A percentile compares a stretch with the other conserved stretches of the same genome.
Evolutionary conservation across 2,888 invertebrate species (phyloP).

Genomic region (Augiades crinisus): DNA sequence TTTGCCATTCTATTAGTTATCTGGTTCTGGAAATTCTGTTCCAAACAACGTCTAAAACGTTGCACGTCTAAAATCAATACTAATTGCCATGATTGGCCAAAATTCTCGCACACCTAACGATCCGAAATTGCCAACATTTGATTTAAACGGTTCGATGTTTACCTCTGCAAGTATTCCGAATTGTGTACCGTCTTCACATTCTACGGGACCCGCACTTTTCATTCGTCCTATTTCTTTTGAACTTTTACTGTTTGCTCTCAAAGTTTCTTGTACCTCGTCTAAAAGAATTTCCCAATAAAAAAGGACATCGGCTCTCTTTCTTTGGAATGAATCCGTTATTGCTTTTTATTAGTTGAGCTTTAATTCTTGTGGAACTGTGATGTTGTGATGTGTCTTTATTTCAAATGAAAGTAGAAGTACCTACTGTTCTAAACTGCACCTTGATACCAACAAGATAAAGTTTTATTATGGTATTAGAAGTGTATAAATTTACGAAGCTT

Average conservation of each 20-base stretch:
- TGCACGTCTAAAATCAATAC: not conserved
- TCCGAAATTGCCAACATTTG: not conserved
- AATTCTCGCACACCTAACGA: slow-evolving; percentile 6
- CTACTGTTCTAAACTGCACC: not conserved
- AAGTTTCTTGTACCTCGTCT: slow-evolving; percentile 59
- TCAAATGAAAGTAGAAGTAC: not conserved
- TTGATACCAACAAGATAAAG: too few relatives aligned
- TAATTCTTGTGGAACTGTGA: slow-evolving; percentile 3
- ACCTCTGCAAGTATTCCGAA: slow-evolving; percentile 13
- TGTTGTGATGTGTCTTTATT: not conserved
- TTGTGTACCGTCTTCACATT: slow-evolving; percentile 23
- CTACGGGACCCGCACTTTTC: slow-evolving; percentile 41
- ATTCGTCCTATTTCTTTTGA: slow-evolving; percentile 67
- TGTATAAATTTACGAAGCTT: too few relatives aligned
- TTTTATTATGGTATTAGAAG: too few relatives aligned
- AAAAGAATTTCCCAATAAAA: slow-evolving; percentile 70
- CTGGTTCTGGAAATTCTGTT: slow-evolving; percentile 5
- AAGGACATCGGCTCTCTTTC: slow-evolving; percentile 64
- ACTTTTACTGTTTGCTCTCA: slow-evolving; percentile 50
- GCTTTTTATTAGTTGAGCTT: slow-evolving; percentile 49
- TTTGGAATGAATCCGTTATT: slow-evolving; percentile 58
- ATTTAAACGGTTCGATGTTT: slow-evolving; percentile 17
- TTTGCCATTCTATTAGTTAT: slow-evolving; percentile 52
- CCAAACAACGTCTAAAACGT: not conserved
- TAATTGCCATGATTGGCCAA: slow-evolving; percentile 3